Conservation (phyloP, 2,797 vertebrate species). For the Remorina albescens region DNA sequence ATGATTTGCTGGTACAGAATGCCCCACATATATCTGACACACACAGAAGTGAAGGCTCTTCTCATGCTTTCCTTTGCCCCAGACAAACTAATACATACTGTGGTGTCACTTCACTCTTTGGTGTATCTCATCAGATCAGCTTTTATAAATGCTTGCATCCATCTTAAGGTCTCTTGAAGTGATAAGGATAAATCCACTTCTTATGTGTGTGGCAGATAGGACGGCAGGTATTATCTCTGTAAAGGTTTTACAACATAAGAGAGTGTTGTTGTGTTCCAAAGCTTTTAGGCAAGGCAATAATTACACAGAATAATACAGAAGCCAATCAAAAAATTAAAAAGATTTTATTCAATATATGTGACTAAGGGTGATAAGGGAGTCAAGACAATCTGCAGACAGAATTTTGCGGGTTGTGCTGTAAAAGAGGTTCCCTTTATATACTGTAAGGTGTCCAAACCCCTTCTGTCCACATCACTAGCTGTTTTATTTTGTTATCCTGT, state of each 20-base stretch:
- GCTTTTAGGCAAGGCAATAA: slow-evolving; percentile 29
- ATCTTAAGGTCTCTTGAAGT: slow-evolving; percentile 6
- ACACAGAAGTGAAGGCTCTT: neutral
- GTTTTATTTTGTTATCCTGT: too few species aligned
- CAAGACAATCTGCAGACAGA: neutral
- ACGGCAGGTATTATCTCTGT: slow-evolving; percentile 37
- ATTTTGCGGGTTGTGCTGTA: too few species aligned
- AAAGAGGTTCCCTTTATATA: too few species aligned
- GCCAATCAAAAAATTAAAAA: slow-evolving; percentile 50
- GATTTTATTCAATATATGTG: slow-evolving; percentile 37
- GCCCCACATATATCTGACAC: neutral
- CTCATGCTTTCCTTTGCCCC: neutral
- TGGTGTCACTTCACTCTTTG: slow-evolving; percentile 21
- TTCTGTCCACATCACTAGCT: too few species aligned
- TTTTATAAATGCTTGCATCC: slow-evolving; percentile 5
- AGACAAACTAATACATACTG: slow-evolving; percentile 13
- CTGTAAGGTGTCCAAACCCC: too few species aligned
- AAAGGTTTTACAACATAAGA: slow-evolving; percentile 39
- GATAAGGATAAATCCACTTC: neutral
- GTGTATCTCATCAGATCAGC: neutral
- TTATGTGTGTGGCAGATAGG: neutral
- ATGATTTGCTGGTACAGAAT: slow-evolving; percentile 40
- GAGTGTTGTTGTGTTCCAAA: slow-evolving; percentile 16
- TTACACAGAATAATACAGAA: slow-evolving; percentile 27
- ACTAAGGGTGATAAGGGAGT: neutral